A percentile compares a stretch with the other conserved stretches of the same genome.
phyloP scores from a whole-genome alignment of 1,140 invertebrate genomes.

The Halictus rubicundus region DNA sequence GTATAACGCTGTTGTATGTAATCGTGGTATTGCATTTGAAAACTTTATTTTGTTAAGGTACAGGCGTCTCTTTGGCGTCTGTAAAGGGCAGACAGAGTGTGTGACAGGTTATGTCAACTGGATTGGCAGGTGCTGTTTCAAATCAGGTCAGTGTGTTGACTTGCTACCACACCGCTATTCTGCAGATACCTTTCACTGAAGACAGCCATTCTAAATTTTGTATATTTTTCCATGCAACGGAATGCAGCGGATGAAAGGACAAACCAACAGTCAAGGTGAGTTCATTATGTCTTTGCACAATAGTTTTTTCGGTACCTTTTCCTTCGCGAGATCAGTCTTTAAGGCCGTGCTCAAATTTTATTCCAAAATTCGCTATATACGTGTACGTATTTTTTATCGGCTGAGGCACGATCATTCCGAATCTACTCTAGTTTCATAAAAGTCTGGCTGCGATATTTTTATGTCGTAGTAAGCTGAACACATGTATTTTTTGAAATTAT shows the following conservation, averaged over 20 bases:
- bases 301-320: conserved; percentile 9
- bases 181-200: conserved; percentile 63
- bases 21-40: conserved; percentile 34
- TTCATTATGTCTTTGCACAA: conserved; percentile 19
- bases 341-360: not conserved
- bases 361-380: not conserved
- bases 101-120: conserved; percentile 79
- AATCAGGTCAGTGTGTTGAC: conserved; percentile 77
- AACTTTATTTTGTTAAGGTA: conserved; percentile 44
- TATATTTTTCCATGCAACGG: conserved; percentile 80
- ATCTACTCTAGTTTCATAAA: not conserved
- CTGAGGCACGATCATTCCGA: not conserved
- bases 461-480: not conserved
- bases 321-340: too few species aligned
- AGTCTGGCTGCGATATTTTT: not conserved
- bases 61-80: conserved; percentile 50
- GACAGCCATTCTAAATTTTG: conserved; percentile 72
- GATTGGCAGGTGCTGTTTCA: conserved; percentile 77
- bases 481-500: not conserved
- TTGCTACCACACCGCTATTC: conserved; percentile 51
- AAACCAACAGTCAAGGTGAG: conserved; percentile 85
- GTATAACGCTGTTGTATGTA: conserved; percentile 50
- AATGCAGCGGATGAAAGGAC: conserved; percentile 94
- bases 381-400: not conserved
- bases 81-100: conserved; percentile 61